Percentiles rank a stretch among this genome's conserved stretches.
These are phyloP conservation scores for Nasua narica DNA, from an alignment of 2,797 vertebrate species.

Conservation along the genomic window DNA sequence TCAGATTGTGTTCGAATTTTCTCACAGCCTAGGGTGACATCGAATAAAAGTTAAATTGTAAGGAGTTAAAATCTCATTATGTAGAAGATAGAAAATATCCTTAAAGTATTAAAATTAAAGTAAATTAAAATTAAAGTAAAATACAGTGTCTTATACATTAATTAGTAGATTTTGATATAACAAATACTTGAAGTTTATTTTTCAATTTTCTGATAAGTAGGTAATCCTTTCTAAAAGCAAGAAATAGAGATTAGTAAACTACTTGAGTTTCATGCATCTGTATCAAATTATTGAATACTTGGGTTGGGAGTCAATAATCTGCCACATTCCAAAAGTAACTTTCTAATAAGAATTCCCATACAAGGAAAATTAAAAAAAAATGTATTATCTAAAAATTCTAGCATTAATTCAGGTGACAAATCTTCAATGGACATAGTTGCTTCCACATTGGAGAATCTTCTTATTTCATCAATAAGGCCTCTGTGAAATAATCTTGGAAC, in stretches of 20 bases:
- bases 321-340: background rate
- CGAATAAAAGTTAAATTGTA: background rate
- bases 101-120: background rate
- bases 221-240: background rate
- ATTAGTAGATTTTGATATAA: background rate
- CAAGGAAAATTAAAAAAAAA: background rate
- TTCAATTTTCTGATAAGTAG: background rate
- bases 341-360: background rate
- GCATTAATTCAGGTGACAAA: background rate
- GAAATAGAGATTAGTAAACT: background rate
- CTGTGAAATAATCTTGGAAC: background rate
- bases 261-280: background rate
- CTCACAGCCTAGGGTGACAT: background rate
- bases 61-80: conserved; percentile 20
- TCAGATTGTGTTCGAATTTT: conserved; percentile 10
- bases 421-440: background rate
- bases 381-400: background rate
- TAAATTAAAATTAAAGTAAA: background rate
- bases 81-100: background rate
- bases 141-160: background rate
- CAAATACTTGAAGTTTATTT: background rate
- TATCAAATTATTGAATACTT: conserved; percentile 17
- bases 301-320: background rate
- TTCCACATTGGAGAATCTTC: background rate
- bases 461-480: background rate